These are phyloP conservation scores for Drosophila recens DNA, from an alignment of 2,888 invertebrate genomes.

Conservation along the genomic window DNA sequence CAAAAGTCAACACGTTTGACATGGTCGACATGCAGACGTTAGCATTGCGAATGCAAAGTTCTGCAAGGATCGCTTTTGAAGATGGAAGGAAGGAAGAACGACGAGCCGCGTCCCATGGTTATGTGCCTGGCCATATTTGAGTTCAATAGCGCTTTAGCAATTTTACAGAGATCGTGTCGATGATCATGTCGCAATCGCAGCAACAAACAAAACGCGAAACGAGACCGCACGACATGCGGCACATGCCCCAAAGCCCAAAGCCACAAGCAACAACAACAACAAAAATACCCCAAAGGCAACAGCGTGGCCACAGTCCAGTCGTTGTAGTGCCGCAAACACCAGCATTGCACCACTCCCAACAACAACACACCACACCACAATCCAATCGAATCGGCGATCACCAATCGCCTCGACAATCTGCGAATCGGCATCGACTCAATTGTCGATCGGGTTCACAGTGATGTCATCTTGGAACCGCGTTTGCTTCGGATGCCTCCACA, in stretches of 20 bases:
- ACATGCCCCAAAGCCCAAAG: conserved; percentile 58
- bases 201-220: conserved; percentile 67
- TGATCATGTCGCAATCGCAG: conserved; percentile 78
- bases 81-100: neutral
- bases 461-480: conserved; percentile 59
- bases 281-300: conserved; percentile 15
- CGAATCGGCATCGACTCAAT: conserved; percentile 17
- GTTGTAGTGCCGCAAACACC: conserved; percentile 9
- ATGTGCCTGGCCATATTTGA: conserved; percentile 67
- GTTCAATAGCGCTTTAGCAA: conserved; percentile 71
- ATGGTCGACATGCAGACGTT: conserved; percentile 80
- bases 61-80: conserved; percentile 44
- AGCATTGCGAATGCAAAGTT: conserved; percentile 71
- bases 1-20: conserved; percentile 82
- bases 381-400: conserved; percentile 10
- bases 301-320: conserved; percentile 16
- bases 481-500: conserved; percentile 5
- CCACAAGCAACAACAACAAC: conserved; percentile 3
- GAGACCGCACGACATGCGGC: conserved; percentile 75
- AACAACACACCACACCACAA: conserved; percentile 7
- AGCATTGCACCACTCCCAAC: conserved; percentile 46
- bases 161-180: conserved; percentile 79
- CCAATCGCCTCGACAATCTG: conserved; percentile 4
- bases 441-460: conserved; percentile 53
- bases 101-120: neutral